Conservation (phyloP, 2,888 invertebrate genomes). For the Pristionchus japonicus region DNA sequence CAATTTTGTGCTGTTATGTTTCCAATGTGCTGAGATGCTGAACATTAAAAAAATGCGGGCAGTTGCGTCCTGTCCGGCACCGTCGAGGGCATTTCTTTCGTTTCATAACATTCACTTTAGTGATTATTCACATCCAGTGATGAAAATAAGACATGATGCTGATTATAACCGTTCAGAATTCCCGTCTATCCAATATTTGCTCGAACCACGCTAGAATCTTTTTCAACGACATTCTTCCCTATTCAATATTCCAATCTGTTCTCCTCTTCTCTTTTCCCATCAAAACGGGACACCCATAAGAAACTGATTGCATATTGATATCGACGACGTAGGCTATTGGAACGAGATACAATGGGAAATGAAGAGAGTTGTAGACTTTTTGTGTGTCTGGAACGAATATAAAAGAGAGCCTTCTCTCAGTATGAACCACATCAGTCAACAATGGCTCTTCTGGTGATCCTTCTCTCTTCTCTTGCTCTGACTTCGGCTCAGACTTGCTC, state of each 20-base stretch:
- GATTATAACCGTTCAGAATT: too few relatives aligned
- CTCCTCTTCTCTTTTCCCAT: neutral
- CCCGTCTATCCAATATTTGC: neutral
- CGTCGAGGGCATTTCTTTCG: too few relatives aligned
- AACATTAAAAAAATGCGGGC: too few relatives aligned
- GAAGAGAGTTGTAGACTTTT: neutral
- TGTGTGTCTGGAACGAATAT: neutral
- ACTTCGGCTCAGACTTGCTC: neutral
- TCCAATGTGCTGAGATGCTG: too few relatives aligned
- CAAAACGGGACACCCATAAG: neutral
- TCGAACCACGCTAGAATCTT: neutral
- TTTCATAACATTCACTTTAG: too few relatives aligned
- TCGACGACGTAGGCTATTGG: neutral
- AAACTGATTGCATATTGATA: neutral
- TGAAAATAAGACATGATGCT: too few relatives aligned
- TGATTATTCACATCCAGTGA: too few relatives aligned
- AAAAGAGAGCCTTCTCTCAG: neutral
- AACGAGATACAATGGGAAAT: neutral
- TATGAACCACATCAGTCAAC: neutral
- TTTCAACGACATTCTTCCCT: neutral
- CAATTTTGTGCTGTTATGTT: too few relatives aligned
- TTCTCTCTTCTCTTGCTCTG: slow-evolving; percentile 7
- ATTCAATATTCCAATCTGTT: slow-evolving; percentile 1
- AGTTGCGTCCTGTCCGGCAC: too few relatives aligned
- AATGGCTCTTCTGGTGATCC: neutral